phyloP scores from a whole-genome alignment of 2,888 invertebrate genomes.

The Disparrhopalites patrizii region DNA sequence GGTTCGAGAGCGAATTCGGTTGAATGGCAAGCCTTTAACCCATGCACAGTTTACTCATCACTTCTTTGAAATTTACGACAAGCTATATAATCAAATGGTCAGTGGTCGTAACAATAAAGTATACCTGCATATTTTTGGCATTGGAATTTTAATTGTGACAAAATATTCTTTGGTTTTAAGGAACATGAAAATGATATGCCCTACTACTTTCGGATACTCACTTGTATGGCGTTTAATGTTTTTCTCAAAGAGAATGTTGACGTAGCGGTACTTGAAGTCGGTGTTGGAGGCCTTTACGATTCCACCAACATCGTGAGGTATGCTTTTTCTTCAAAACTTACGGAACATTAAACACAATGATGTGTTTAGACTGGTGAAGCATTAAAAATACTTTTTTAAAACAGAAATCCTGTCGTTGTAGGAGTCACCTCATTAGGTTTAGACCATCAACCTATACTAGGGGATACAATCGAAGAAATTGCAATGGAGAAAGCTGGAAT shows the following conservation, averaged over 20 bases:
- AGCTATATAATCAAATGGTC: constrained; percentile 57
- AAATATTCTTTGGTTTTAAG: constrained; percentile 50
- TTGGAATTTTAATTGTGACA: background rate
- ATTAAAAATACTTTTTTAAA: constrained; percentile 2
- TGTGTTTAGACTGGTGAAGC: too few species aligned
- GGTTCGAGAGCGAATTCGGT: constrained; percentile 83
- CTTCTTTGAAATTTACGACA: constrained; percentile 77
- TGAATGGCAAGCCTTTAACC: constrained; percentile 75
- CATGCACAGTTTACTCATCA: constrained; percentile 68
- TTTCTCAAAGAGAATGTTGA: constrained; percentile 76
- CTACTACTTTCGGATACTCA: constrained; percentile 89
- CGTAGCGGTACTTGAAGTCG: constrained; percentile 92
- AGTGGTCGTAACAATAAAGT: background rate
- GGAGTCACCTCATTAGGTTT: constrained; percentile 87
- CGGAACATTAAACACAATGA: too few species aligned
- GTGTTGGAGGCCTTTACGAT: constrained; percentile 92
- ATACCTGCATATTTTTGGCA: background rate
- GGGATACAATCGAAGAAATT: constrained; percentile 77
- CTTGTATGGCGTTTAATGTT: constrained; percentile 82
- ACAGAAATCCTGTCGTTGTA: constrained; percentile 73
- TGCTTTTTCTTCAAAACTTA: too few species aligned
- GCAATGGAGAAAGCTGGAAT: constrained; percentile 95
- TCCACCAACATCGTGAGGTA: constrained; percentile 87
- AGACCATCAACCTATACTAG: constrained; percentile 83
- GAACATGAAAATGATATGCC: constrained; percentile 71